Conservation (phyloP, 2,797 vertebrate genomes). For the Mycteria americana region DNA sequence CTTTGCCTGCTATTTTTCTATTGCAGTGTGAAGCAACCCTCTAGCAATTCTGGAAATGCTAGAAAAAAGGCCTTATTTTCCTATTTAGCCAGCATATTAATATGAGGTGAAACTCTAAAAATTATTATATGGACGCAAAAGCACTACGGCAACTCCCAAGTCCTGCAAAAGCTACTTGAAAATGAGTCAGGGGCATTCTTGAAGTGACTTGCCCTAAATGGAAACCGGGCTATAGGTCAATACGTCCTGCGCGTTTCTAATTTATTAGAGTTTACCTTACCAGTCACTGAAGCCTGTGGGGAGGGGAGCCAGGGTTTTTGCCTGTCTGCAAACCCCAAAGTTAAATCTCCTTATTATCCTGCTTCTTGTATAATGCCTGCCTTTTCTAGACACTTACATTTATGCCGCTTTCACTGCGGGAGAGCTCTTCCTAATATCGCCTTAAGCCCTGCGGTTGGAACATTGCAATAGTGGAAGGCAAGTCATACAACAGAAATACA, state of each 20-base stretch:
- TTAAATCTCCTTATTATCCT: not conserved
- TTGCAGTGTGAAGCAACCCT: not conserved
- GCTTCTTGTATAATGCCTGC: not conserved
- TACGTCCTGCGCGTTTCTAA: not conserved
- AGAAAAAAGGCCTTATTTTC: not conserved
- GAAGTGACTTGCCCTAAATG: not conserved
- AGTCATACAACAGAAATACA: accelerated
- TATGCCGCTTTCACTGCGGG: not conserved
- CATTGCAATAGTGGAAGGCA: no score
- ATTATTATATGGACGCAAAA: not conserved
- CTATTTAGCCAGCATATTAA: not conserved
- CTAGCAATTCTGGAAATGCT: not conserved
- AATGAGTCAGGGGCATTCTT: not conserved
- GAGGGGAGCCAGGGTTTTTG: not conserved
- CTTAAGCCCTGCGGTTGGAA: not conserved
- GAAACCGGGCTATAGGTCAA: not conserved
- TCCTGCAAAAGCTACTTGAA: not conserved
- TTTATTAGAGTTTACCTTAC: not conserved
- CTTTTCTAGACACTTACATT: not conserved
- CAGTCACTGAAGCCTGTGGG: conserved; percentile 16
- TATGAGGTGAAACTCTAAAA: not conserved
- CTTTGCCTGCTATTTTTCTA: not conserved
- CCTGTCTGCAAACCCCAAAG: not conserved
- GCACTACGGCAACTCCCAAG: not conserved
- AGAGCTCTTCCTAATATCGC: accelerated